Percentiles rank a stretch among this genome's conserved stretches.
Evolutionary conservation across 2,888 invertebrate genomes (phyloP).

Genomic region (Calliopum simillimum): DNA sequence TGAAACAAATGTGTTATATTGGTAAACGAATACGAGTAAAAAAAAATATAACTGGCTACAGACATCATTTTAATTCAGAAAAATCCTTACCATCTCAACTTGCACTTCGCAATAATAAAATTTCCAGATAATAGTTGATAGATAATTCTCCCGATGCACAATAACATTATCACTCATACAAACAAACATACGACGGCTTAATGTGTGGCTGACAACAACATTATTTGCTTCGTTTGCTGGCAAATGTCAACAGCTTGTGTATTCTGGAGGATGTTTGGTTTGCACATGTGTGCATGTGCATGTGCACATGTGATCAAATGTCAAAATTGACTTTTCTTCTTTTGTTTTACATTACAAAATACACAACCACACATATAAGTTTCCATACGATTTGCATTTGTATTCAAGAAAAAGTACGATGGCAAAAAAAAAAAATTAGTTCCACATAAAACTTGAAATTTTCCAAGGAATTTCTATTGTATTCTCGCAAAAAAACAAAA

Average conservation of each 20-base stretch:
- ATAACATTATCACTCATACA: background rate
- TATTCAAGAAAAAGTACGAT: background rate
- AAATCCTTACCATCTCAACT: no score
- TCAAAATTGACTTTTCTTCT: slow-evolving; percentile 34
- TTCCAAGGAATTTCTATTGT: no score
- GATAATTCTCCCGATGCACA: background rate
- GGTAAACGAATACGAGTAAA: no score
- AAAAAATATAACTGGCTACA: no score
- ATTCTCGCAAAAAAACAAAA: slow-evolving; percentile 2
- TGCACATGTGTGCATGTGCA: slow-evolving; percentile 7
- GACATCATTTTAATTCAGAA: no score
- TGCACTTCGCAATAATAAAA: no score
- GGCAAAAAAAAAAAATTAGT: background rate
- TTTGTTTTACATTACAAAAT: slow-evolving; percentile 13
- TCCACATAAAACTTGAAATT: no score
- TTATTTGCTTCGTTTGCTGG: slow-evolving; percentile 37
- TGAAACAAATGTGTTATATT: no score
- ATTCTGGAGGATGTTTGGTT: background rate
- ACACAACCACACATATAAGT: slow-evolving; percentile 9
- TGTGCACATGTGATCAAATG: slow-evolving; percentile 32
- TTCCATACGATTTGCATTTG: slow-evolving; percentile 32
- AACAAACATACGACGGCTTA: slow-evolving; percentile 11
- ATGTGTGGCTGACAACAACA: slow-evolving; percentile 36
- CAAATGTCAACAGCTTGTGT: slow-evolving; percentile 32
- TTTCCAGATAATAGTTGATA: no score